Conservation (phyloP, 2,797 vertebrate genomes). For the Nyctalus aviator region DNA sequence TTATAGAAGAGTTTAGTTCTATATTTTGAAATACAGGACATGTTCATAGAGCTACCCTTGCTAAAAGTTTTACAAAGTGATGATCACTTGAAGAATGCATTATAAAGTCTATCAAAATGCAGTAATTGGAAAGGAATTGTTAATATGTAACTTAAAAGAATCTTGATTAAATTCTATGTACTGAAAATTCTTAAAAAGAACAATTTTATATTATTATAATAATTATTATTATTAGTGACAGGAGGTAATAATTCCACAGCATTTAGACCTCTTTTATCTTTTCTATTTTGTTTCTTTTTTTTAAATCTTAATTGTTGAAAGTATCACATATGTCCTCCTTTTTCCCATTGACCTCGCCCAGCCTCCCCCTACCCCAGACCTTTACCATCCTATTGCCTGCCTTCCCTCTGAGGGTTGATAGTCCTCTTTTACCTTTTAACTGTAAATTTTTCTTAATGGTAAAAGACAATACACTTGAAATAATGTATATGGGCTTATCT, state of each 20-base stretch:
- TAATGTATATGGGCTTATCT: background rate
- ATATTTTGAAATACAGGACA: constrained; percentile 73
- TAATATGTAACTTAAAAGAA: constrained; percentile 70
- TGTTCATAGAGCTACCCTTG: background rate
- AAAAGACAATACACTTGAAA: constrained; percentile 22
- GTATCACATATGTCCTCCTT: too few relatives aligned
- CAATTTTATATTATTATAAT: background rate
- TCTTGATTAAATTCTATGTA: constrained; percentile 31
- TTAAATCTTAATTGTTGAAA: too few relatives aligned
- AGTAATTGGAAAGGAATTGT: constrained; percentile 77
- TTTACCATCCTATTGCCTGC: too few relatives aligned
- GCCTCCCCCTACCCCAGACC: too few relatives aligned
- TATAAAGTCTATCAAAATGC: constrained; percentile 44
- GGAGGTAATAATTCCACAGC: background rate
- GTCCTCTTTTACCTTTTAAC: background rate
- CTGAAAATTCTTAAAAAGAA: constrained; percentile 21
- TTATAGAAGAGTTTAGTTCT: constrained; percentile 66
- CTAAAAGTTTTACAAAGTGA: background rate
- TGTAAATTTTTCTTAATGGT: constrained; percentile 23
- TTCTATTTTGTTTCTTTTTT: too few relatives aligned
- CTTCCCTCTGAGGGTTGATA: too few relatives aligned
- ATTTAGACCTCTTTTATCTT: background rate
- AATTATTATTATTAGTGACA: background rate
- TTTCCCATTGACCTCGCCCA: too few relatives aligned
- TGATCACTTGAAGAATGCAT: constrained; percentile 5